phyloP scores from a whole-genome alignment of 37 sponge, comb jelly and placozoan genomes.

The Halisarca cf. caerulea region DNA sequence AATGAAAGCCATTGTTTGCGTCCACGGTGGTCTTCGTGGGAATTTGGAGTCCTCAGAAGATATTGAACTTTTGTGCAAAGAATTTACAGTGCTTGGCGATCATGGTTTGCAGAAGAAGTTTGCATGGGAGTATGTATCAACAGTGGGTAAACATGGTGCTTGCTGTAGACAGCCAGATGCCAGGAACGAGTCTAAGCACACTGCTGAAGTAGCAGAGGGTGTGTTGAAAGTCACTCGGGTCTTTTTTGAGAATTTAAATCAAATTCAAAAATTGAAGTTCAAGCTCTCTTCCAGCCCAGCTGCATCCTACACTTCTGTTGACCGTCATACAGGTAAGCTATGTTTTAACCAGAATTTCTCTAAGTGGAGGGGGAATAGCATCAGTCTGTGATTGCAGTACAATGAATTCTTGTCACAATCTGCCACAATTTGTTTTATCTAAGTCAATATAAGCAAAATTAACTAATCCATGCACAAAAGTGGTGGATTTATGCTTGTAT shows the following conservation, averaged over 20 bases:
- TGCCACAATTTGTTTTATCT: too few species aligned
- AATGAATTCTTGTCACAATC: too few species aligned
- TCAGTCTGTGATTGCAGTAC: too few species aligned
- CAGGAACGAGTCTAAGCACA: neutral
- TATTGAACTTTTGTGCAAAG: constrained; percentile 19
- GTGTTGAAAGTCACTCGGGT: neutral
- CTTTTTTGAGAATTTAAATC: neutral
- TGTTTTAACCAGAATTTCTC: neutral
- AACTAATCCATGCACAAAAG: too few species aligned
- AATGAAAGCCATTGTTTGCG: constrained; percentile 54
- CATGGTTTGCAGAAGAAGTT: neutral
- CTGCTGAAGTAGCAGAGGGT: neutral
- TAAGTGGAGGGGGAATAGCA: neutral
- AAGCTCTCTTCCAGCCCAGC: neutral
- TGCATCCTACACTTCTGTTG: neutral
- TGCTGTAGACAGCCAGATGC: constrained; percentile 51
- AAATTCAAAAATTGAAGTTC: too few species aligned
- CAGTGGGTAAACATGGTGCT: constrained; percentile 39
- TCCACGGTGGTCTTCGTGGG: constrained; percentile 25
- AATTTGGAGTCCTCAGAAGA: constrained; percentile 4
- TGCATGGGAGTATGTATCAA: constrained; percentile 29
- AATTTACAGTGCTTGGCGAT: neutral
- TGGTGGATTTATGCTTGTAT: too few species aligned
- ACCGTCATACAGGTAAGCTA: neutral
- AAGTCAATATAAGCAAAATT: too few species aligned